Conservation (phyloP, 2,797 vertebrate genomes). For the Amniataba percoides region DNA sequence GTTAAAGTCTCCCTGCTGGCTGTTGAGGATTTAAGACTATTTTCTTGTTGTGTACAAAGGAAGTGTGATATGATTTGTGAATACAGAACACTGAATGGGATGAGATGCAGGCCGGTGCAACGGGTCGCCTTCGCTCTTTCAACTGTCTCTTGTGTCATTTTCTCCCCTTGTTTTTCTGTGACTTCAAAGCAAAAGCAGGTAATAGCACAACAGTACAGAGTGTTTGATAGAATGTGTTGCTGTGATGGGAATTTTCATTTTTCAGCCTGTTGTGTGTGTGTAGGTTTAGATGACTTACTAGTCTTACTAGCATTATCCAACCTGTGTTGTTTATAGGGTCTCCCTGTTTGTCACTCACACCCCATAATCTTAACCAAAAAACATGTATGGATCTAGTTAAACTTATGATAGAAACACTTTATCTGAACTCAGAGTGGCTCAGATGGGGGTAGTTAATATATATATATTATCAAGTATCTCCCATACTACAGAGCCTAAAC, state of each 20-base stretch:
- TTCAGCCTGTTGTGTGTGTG: constrained; percentile 46
- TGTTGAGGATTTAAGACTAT: background rate
- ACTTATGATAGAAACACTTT: background rate
- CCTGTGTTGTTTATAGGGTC: constrained; percentile 49
- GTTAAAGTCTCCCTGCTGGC: constrained; percentile 4
- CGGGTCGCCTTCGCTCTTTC: constrained; percentile 29
- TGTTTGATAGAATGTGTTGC: constrained; percentile 64
- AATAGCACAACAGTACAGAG: constrained; percentile 52
- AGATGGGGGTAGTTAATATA: constrained; percentile 9
- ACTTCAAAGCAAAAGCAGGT: constrained; percentile 85
- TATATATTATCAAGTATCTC: constrained; percentile 2
- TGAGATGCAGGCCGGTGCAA: background rate
- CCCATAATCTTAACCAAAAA: constrained; percentile 26
- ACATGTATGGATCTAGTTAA: constrained; percentile 2
- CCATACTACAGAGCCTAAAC: too few species aligned
- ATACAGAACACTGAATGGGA: constrained; percentile 8
- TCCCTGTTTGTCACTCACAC: constrained; percentile 7
- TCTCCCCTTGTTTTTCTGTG: constrained; percentile 59
- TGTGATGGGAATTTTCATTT: constrained; percentile 52
- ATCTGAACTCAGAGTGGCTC: background rate
- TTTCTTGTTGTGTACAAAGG: background rate
- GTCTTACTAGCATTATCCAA: constrained; percentile 33
- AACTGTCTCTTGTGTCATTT: constrained; percentile 63
- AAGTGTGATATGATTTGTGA: constrained; percentile 12
- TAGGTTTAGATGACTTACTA: constrained; percentile 59